Conservation (phyloP, 2,888 invertebrate species). For the Leptinotarsa juncta region DNA sequence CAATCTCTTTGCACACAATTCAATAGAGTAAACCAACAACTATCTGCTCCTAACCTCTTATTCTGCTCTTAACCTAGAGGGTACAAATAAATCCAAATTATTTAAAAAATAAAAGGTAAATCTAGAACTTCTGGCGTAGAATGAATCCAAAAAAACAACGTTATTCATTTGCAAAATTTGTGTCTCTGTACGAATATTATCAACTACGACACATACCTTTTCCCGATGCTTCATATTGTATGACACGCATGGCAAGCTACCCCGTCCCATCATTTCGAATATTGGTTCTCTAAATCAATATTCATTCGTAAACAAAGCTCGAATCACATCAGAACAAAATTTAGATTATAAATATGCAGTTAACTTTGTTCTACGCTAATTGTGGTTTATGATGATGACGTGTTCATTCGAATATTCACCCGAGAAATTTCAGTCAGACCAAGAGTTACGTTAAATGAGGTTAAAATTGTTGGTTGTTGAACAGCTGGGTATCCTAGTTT, state of each 20-base stretch:
- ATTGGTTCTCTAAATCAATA: slow-evolving; percentile 30
- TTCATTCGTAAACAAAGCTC: slow-evolving; percentile 27
- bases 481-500: slow-evolving; percentile 34
- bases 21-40: too few relatives aligned
- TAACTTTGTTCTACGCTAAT: slow-evolving; percentile 26
- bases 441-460: slow-evolving; percentile 28
- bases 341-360: slow-evolving; percentile 21
- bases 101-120: too few relatives aligned
- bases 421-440: slow-evolving; percentile 19
- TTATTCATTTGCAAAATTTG: too few relatives aligned
- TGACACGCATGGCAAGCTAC: not conserved
- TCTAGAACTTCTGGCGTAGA: too few relatives aligned
- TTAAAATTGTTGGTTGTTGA: slow-evolving; percentile 23
- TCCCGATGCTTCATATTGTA: not conserved
- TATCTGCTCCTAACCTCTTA: too few relatives aligned
- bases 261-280: slow-evolving; percentile 19
- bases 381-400: slow-evolving; percentile 32
- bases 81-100: too few relatives aligned
- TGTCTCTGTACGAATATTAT: not conserved
- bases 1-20: too few relatives aligned
- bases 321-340: slow-evolving; percentile 33
- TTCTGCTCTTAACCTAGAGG: too few relatives aligned
- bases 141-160: too few relatives aligned
- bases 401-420: slow-evolving; percentile 14
- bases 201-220: not conserved